Conservation (phyloP, 2,113 vertebrate genomes). For the Hippocampus mohnikei region DNA sequence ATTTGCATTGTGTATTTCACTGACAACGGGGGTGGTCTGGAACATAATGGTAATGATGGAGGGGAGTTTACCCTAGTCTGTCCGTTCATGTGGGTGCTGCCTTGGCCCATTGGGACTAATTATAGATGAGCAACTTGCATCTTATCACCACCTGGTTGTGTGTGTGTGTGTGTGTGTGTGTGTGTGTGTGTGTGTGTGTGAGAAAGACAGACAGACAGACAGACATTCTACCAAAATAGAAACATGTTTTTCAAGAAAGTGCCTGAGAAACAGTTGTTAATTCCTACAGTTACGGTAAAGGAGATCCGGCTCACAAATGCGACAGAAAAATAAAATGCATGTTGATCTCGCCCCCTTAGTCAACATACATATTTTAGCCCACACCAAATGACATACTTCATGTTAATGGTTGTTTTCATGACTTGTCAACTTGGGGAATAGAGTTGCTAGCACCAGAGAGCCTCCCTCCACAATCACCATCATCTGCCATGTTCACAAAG, state of each 20-base stretch:
- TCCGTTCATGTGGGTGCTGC: slow-evolving; percentile 20
- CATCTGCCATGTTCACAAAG: neutral
- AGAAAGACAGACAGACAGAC: neutral
- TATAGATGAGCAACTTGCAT: slow-evolving; percentile 15
- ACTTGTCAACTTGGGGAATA: neutral
- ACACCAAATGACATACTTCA: neutral
- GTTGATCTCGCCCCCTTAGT: neutral
- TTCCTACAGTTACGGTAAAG: slow-evolving; percentile 30
- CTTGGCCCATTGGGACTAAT: slow-evolving; percentile 30
- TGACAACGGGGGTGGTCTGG: too few species aligned
- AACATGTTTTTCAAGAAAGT: slow-evolving; percentile 5
- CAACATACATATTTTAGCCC: neutral
- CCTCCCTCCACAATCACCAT: neutral
- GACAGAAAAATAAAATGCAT: slow-evolving; percentile 1
- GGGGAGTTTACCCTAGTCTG: neutral
- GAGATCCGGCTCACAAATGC: slow-evolving; percentile 5
- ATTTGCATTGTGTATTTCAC: too few species aligned
- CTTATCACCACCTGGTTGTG: slow-evolving; percentile 42
- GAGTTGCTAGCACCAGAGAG: neutral
- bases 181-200: slow-evolving; percentile 2
- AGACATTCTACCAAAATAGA: slow-evolving; percentile 9
- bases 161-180: slow-evolving; percentile 11
- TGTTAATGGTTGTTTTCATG: neutral
- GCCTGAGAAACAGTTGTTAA: slow-evolving; percentile 15
- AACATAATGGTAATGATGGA: too few species aligned